Conservation (phyloP, 2,113 vertebrate species). For the Cyanistes caeruleus region DNA sequence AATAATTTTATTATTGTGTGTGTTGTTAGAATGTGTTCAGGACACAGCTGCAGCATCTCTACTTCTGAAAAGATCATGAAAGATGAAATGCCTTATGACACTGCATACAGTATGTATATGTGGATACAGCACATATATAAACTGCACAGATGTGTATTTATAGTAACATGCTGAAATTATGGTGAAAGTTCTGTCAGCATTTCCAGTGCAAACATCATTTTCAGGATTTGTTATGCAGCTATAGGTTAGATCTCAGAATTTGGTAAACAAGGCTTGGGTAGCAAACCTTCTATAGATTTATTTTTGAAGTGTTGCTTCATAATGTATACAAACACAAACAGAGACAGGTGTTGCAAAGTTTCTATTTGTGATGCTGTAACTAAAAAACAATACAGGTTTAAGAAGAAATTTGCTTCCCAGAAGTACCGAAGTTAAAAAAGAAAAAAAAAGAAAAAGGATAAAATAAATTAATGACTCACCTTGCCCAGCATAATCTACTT, state of each 20-base stretch:
- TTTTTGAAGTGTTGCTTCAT: slow-evolving; percentile 2
- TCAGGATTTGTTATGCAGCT: slow-evolving; percentile 20
- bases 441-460: no score
- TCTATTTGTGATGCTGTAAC: slow-evolving; percentile 14
- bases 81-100: background rate
- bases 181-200: background rate
- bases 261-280: background rate
- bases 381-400: background rate
- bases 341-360: slow-evolving; percentile 26
- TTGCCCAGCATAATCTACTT: background rate
- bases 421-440: background rate
- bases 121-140: background rate
- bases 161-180: slow-evolving; percentile 21
- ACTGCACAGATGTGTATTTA: background rate
- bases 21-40: background rate
- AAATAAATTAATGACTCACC: fast-evolving
- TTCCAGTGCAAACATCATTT: slow-evolving; percentile 38
- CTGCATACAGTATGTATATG: background rate
- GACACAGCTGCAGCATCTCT: background rate
- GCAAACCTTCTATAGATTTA: background rate
- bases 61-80: background rate
- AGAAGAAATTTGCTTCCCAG: background rate
- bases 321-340: slow-evolving; percentile 1
- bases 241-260: slow-evolving; percentile 8
- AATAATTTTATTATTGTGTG: background rate